Evolutionary conservation across 2,113 vertebrate genomes (phyloP).

Genomic region (Bothrops jararaca): DNA sequence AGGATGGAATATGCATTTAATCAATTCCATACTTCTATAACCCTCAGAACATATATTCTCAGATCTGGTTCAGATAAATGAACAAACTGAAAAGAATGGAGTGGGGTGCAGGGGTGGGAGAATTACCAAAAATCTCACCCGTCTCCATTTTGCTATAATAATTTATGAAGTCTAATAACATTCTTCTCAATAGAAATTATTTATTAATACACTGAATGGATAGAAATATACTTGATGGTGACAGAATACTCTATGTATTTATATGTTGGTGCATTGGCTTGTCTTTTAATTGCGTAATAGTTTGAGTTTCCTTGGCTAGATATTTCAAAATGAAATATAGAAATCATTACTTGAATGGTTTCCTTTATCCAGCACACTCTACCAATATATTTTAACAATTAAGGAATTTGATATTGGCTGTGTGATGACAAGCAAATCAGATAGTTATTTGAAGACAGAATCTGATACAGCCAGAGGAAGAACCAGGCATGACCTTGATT

Average conservation of each 20-base stretch:
- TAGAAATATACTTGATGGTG: background rate
- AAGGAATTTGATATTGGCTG: background rate
- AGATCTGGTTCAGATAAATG: background rate
- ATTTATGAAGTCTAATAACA: background rate
- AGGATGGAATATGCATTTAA: background rate
- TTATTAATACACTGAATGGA: background rate
- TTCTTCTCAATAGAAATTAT: background rate
- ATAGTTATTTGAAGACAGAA: background rate
- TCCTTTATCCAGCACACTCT: background rate
- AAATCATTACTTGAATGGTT: background rate
- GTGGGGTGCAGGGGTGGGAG: background rate
- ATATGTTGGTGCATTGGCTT: background rate
- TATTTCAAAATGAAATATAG: background rate
- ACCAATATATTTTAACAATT: background rate
- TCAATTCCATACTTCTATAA: background rate
- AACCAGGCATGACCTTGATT: background rate
- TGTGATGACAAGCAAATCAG: background rate
- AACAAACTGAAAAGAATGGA: background rate
- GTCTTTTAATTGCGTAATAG: background rate
- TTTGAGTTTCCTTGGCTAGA: background rate
- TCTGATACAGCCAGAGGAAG: conserved; percentile 2
- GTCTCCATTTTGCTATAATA: background rate
- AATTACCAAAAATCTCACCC: background rate
- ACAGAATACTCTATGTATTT: background rate
- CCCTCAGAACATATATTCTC: background rate